Evolutionary conservation across 2,797 vertebrate species (phyloP).

Genomic region (Selene dorsalis): DNA sequence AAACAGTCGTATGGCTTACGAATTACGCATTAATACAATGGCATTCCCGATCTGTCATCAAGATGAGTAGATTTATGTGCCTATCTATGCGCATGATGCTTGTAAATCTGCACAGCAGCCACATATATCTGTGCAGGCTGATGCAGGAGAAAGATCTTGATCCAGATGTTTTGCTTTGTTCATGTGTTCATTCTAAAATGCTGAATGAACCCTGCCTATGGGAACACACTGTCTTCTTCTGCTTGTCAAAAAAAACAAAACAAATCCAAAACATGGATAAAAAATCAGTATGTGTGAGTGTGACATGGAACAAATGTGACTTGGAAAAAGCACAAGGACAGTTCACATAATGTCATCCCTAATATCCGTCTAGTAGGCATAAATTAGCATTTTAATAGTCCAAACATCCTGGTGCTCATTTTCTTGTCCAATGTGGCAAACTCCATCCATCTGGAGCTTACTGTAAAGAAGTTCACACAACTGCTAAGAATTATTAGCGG

Average conservation of each 20-base stretch:
- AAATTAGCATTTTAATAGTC: slow-evolving; percentile 40
- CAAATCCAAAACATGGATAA: slow-evolving; percentile 31
- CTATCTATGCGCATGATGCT: slow-evolving; percentile 29
- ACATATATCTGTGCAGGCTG: slow-evolving; percentile 34
- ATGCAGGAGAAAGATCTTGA: slow-evolving; percentile 36
- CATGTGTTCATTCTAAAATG: slow-evolving; percentile 29
- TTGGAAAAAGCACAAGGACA: slow-evolving; percentile 41
- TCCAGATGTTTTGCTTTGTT: slow-evolving; percentile 59
- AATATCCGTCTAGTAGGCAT: slow-evolving; percentile 42
- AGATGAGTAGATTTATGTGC: slow-evolving; percentile 47
- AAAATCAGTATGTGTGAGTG: slow-evolving; percentile 3
- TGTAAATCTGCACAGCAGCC: slow-evolving; percentile 40
- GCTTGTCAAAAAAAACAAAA: slow-evolving; percentile 37
- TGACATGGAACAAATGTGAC: slow-evolving; percentile 44
- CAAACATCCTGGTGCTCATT: slow-evolving; percentile 45
- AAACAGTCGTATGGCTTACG: slow-evolving; percentile 22
- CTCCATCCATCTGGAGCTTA: slow-evolving; percentile 51
- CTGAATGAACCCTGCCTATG: slow-evolving; percentile 11
- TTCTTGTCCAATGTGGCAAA: slow-evolving; percentile 38
- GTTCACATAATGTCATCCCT: slow-evolving; percentile 38
- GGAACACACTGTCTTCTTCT: slow-evolving; percentile 25
- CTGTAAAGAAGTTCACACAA: slow-evolving; percentile 42
- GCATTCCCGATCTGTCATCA: slow-evolving; percentile 34
- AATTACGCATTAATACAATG: slow-evolving; percentile 21
- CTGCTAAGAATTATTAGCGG: slow-evolving; percentile 52